phyloP scores from a whole-genome alignment of 2,113 vertebrate genomes.

The Raja brachyura region DNA sequence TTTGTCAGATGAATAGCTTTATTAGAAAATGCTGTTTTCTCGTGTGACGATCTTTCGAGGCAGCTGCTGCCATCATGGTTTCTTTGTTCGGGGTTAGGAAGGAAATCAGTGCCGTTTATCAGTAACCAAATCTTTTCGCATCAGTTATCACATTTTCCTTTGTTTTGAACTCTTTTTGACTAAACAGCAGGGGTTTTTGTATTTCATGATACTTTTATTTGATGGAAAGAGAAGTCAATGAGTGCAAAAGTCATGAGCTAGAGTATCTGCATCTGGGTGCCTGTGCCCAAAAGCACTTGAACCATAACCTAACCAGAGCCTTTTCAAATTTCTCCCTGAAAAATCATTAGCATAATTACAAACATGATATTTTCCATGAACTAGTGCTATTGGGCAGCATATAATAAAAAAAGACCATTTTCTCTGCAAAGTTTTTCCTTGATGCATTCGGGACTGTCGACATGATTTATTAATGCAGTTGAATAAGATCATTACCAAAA shows the following conservation, averaged over 20 bases:
- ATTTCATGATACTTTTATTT: not conserved
- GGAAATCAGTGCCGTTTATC: not conserved
- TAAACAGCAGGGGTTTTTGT: not conserved
- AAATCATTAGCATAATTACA: not conserved
- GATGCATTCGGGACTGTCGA: too few species aligned
- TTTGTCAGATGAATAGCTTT: not conserved
- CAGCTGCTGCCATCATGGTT: not conserved
- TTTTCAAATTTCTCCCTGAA: not conserved
- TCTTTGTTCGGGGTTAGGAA: not conserved
- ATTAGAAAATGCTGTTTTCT: not conserved
- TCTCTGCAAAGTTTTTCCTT: too few species aligned
- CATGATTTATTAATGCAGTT: too few species aligned
- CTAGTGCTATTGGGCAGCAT: not conserved
- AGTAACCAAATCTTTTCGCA: not conserved
- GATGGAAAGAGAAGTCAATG: not conserved
- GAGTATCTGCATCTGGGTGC: not conserved
- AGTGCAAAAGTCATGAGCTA: not conserved
- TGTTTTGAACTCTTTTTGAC: not conserved
- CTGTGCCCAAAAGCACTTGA: not conserved
- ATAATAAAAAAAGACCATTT: not conserved
- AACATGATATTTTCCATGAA: not conserved
- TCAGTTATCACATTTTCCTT: not conserved
- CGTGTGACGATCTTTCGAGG: not conserved
- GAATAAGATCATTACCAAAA: too few species aligned
- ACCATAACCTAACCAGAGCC: too few species aligned